Base-by-base conservation (phyloP, 2,888 invertebrate species). In the Archaeoteleia sp. region DNA sequence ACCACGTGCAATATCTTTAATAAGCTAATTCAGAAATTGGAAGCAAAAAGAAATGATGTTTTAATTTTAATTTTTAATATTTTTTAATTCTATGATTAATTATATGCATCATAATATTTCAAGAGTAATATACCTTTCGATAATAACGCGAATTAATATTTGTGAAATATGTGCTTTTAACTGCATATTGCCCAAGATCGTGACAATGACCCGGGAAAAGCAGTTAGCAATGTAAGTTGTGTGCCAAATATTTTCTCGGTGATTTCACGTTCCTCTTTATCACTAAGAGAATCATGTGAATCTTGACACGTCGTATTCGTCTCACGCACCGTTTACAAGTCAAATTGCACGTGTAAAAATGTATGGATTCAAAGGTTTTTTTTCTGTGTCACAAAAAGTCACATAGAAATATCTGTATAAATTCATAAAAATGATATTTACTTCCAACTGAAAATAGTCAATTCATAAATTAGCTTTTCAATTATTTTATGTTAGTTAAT, bases 181-280 rank as follows among this genome's bases (percentile, higher is more conserved):
- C 20, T 25, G 53, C 27, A 34, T 27, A 35, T 43, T 30, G 34
- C 29, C n/a, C 34, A 43, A 43, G 43, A 53, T 53, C 54, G 43
- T 45, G 37, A 37, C 55, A 55, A 55, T 35, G 55, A 55, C 55
- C 45, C 45, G 45, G 37, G 55, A 45, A 57, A 46, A 37, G 29
- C 9, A 34, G 12, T 10, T 42, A 14, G 5, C 20, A 5, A 35
- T 17, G 1, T 5, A 27, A 29, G 20, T 13, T 14, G 14, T 30
- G 37, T 46, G 55, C 30, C 55, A 57, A 46, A 46, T 20, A 46
- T 57, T 39, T 39, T 39, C 39, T 14, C 14, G 15, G 12, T 12
- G 45, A 57, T 46, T 30, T 39, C 32, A 46, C 45, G 45, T 57
- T 46, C 46, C 32, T 10, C 39, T 39, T 39, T 57, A 57, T 57